phyloP scores from a whole-genome alignment of 2,113 vertebrate species.

The Choloepus hoffmanni region DNA sequence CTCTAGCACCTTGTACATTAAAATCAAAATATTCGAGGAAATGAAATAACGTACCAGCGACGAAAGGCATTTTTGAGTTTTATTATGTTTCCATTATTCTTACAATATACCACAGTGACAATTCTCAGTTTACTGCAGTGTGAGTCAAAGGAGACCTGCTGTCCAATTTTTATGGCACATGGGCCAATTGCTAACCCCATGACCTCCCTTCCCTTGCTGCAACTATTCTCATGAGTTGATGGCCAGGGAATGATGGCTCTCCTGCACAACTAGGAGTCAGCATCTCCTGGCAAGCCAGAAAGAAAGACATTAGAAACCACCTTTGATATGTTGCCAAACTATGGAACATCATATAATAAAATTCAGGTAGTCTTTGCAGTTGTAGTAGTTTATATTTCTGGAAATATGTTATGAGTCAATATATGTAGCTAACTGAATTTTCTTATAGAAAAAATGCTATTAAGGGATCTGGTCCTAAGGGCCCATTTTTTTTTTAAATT shows the following conservation, averaged over 20 bases:
- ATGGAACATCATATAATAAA: neutral
- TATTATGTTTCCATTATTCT: neutral
- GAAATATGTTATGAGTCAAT: neutral
- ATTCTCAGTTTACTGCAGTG: neutral
- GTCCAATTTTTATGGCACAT: neutral
- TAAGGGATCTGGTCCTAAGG: neutral
- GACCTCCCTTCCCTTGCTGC: neutral
- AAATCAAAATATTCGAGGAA: neutral
- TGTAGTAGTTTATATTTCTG: neutral
- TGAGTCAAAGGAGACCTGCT: neutral
- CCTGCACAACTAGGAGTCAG: neutral
- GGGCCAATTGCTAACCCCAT: neutral
- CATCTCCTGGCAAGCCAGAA: neutral
- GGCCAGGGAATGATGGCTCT: neutral
- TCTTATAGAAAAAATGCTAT: neutral
- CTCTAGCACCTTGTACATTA: neutral
- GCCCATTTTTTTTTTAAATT: neutral
- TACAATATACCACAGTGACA: neutral
- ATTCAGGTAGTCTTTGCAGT: neutral
- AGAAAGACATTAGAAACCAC: neutral
- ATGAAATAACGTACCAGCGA: neutral
- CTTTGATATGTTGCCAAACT: neutral
- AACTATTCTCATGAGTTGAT: neutral
- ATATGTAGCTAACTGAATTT: constrained; percentile 1
- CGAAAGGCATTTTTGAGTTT: neutral